Conservation (phyloP, 2,113 vertebrate species). For the Bubo blakistoni region DNA sequence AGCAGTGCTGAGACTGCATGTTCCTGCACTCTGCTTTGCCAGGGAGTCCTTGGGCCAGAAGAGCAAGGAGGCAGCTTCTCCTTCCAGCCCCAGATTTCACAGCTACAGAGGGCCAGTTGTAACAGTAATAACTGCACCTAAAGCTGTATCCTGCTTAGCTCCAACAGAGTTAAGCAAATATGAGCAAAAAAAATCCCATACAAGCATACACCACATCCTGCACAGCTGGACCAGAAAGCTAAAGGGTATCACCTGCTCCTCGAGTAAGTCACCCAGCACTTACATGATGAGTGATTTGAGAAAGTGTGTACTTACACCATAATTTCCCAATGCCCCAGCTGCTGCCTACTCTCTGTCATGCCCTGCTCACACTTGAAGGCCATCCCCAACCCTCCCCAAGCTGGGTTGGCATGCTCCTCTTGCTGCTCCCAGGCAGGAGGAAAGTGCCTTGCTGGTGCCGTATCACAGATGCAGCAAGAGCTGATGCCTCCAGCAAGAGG, state of each 20-base stretch:
- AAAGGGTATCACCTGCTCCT: not conserved
- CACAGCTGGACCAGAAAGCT: not conserved
- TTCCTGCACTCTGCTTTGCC: not conserved
- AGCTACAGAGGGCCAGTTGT: not conserved
- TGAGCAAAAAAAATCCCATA: accelerated
- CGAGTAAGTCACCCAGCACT: accelerated
- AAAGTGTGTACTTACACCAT: accelerated
- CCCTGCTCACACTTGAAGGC: no score
- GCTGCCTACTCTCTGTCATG: no score
- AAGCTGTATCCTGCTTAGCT: not conserved
- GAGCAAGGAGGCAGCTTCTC: not conserved
- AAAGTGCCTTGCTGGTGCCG: accelerated
- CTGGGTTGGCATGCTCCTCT: not conserved
- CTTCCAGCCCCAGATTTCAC: not conserved
- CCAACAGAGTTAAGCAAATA: not conserved
- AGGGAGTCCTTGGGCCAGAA: not conserved
- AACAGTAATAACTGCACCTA: not conserved
- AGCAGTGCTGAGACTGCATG: not conserved
- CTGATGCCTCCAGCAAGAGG: accelerated
- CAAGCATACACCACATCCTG: accelerated
- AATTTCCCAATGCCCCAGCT: not conserved
- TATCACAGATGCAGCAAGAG: accelerated
- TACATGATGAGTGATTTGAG: accelerated
- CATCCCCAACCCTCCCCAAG: accelerated
- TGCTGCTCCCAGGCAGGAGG: accelerated